Percentiles rank a stretch among this genome's conserved stretches.
Conservation (phyloP, 2,113 vertebrate genomes). For the Nipponia nippon region DNA sequence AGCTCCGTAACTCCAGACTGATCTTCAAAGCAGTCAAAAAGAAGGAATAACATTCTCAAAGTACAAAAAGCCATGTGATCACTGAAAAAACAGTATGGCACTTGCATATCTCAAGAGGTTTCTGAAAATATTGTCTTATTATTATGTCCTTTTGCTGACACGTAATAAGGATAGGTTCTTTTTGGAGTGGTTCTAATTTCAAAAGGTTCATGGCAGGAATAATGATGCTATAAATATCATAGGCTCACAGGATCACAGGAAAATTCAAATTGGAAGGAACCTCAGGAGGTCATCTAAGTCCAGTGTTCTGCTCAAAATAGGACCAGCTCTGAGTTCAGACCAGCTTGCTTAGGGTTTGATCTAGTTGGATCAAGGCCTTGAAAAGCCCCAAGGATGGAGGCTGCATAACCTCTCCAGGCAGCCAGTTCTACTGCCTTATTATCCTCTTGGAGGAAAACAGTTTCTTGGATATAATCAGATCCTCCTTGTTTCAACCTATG, state of each 20-base stretch:
- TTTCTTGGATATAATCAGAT: background rate
- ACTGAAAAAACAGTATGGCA: background rate
- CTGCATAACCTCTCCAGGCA: background rate
- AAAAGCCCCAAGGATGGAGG: background rate
- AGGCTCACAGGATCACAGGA: background rate
- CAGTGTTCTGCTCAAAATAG: background rate
- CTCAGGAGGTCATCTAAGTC: background rate
- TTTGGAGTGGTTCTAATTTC: background rate
- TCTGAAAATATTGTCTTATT: background rate
- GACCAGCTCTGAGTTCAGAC: background rate
- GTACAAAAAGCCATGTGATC: background rate
- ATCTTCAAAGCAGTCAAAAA: background rate
- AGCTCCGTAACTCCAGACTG: background rate
- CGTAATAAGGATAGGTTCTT: background rate
- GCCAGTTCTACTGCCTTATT: background rate
- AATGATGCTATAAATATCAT: background rate
- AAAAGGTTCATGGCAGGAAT: background rate
- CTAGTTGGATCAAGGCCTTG: background rate
- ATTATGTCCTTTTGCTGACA: background rate
- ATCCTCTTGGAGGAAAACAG: background rate
- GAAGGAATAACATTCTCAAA: background rate
- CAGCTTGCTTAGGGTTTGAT: background rate
- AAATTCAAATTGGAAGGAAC: background rate
- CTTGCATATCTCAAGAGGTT: background rate
- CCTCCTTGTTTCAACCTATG: background rate